Base-by-base conservation (phyloP, 2,888 invertebrate species). In the Mesorhabditis belari region DNA sequence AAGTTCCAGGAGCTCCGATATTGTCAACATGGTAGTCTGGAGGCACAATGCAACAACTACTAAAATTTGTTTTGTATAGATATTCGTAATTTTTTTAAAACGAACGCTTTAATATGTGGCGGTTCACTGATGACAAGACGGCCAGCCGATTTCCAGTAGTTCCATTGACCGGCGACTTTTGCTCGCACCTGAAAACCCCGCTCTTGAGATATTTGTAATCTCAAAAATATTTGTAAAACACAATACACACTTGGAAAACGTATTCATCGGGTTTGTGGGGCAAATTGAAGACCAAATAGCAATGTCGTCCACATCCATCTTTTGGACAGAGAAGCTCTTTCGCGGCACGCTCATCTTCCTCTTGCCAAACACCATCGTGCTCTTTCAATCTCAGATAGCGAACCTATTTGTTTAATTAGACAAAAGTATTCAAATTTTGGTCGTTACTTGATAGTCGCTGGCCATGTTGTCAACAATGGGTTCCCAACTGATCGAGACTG, bases 31-130 rank as follows among this genome's bases (percentile, higher is more conserved):
- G 63, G 71, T 77, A 81, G 4, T 77, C 77, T 17, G 81, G 81
- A n/a, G 81, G 79, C 9, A 81, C 81, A 59, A 81, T 81, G 59
- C 81, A 81, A 62, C 81, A 81, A 58, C 67, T 69, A 35, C 71
- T 35, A n/a, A 17, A 35, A 35, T 35, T n/a, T n/a, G n/a, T 35
- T 35, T 35, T 35, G 44, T 35, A 17, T 35, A n/a, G 44, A 35
- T 2, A 17, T 35, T 17, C 12, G 12, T 17, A 2, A 49, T 28
- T 49, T 19, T 9, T 44, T 35, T 2, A 5, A 44, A 4, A 25
- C 23, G 35, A 26, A 25, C 23, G n/a, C 26, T 50, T 17, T 24
- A n/a, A 12, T 54, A 17, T 25, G 25, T 1, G 27, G 25, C 3
- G n/a, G 50, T 27, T 9, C 44, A n/a, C 44, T 35, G n/a, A 35